Base-by-base conservation (phyloP, 1,140 invertebrate genomes). In the Drosophila melanogaster region DNA sequence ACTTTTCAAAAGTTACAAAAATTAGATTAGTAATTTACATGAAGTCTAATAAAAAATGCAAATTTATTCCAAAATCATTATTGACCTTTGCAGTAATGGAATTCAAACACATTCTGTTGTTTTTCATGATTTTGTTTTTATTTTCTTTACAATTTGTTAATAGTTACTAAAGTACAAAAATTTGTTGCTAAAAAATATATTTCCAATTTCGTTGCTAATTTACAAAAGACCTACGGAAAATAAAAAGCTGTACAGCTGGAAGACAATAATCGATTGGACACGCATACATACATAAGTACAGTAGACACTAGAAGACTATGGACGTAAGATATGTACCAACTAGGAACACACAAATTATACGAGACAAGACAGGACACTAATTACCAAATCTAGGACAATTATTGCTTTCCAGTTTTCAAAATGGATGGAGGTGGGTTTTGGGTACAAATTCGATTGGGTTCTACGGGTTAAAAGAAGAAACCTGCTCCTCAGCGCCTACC, bases 401-500 rank as follows among this genome's bases (percentile, higher is more conserved):
- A 79, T 70, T 76, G 76, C 66, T 65, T 76, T 75, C 49, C 65
- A 70, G 60, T 54, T 43, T 33, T 30, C 24, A 5, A 44, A 44
- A 58, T 19, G 8, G 14, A 64, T n/a, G 3, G 46, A 44, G 49
- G 17, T 30, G 51, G 43, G 66, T 44, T 24, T 44, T 41, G 47
- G 19, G 40, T 8, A 26, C 17, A 71, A 71, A 71, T 71, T 71
- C 67, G 67, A 57, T 71, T 70, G 35, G 53, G 22, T 56, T 40
- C 41, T 40, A 26, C 50, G 60, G 61, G 41, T 30, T 19, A 4
- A 24, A 38, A 15, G 14, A 40, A 40, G 41, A 43, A 43, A 3
- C 15, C 22, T 65, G 19, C 43, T 40, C 33, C 24, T 30, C 33
- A 62, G 58, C 33, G n/a, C 38, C 49, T 51, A 61, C 94, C 94